These are phyloP conservation scores for Cylas formicarius DNA, from an alignment of 1,140 invertebrate genomes.

Conservation along the genomic window DNA sequence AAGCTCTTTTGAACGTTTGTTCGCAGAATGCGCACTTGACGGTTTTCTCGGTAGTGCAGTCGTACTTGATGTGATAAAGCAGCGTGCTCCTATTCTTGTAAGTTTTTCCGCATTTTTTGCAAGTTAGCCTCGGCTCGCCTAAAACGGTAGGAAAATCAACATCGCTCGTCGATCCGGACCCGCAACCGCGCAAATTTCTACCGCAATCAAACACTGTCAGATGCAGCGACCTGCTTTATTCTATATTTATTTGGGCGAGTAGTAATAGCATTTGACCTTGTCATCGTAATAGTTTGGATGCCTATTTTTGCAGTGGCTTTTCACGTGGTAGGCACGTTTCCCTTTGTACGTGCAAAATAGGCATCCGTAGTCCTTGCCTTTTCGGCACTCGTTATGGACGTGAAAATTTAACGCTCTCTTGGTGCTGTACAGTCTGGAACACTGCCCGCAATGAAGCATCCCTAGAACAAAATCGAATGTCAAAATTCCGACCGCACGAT, in stretches of 20 bases:
- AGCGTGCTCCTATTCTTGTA: constrained; percentile 21
- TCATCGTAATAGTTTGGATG: too few species aligned
- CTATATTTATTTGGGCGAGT: too few species aligned
- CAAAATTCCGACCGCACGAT: too few species aligned
- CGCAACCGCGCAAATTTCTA: too few species aligned
- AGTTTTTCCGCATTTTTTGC: constrained; percentile 14
- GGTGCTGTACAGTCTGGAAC: background rate
- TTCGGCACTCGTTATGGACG: constrained; percentile 56
- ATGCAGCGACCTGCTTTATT: too few species aligned
- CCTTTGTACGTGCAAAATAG: constrained; percentile 33
- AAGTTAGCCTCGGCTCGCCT: constrained; percentile 9
- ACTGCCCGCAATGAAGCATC: too few species aligned
- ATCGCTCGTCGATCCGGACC: too few species aligned
- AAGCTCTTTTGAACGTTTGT: constrained; percentile 14
- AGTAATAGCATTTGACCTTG: too few species aligned
- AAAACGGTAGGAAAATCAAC: too few species aligned
- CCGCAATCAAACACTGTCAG: too few species aligned
- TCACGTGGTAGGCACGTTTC: constrained; percentile 12
- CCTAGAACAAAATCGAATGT: too few species aligned
- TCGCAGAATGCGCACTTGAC: constrained; percentile 34
- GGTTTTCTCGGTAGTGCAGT: constrained; percentile 49
- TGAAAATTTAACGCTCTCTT: constrained; percentile 36
- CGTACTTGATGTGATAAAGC: constrained; percentile 48
- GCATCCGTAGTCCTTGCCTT: constrained; percentile 35
- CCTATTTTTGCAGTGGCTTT: constrained; percentile 10